phyloP scores from a whole-genome alignment of 2,888 invertebrate species.

The Laothoe populi region DNA sequence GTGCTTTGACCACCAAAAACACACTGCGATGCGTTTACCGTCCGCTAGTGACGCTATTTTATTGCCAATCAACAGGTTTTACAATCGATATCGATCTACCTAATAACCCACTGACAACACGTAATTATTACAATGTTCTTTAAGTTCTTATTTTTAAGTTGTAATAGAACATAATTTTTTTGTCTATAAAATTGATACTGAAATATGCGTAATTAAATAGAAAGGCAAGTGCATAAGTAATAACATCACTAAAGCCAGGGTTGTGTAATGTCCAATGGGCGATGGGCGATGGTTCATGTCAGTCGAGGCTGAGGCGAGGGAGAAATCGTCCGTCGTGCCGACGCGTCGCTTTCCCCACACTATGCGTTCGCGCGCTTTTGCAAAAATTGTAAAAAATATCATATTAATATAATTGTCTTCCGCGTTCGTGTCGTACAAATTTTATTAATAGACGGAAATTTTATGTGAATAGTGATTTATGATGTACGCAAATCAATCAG shows the following conservation, averaged over 20 bases:
- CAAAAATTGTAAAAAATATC: conserved; percentile 35
- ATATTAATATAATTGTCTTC: neutral
- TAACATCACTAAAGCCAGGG: conserved; percentile 54
- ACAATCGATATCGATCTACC: conserved; percentile 24
- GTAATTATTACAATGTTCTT: neutral
- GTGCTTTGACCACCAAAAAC: conserved; percentile 44
- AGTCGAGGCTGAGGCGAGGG: conserved; percentile 65
- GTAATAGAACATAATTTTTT: neutral
- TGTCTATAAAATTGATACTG: neutral
- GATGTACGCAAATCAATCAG: conserved; percentile 27
- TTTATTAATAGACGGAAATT: neutral
- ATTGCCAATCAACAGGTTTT: neutral
- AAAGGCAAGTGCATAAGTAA: conserved; percentile 25
- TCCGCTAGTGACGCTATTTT: conserved; percentile 32
- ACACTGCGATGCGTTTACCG: conserved; percentile 37
- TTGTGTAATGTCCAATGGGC: conserved; percentile 56
- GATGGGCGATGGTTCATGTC: conserved; percentile 51
- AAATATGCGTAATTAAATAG: neutral
- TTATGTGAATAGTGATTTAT: neutral
- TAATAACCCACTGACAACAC: neutral
- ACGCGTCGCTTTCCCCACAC: conserved; percentile 73
- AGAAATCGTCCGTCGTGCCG: conserved; percentile 67
- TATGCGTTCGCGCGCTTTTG: conserved; percentile 44
- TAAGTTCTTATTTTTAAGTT: neutral
- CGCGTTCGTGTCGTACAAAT: neutral